These are phyloP conservation scores for Trypoxylon attenuatum DNA, from an alignment of 2,888 invertebrate species.

Conservation along the genomic window DNA sequence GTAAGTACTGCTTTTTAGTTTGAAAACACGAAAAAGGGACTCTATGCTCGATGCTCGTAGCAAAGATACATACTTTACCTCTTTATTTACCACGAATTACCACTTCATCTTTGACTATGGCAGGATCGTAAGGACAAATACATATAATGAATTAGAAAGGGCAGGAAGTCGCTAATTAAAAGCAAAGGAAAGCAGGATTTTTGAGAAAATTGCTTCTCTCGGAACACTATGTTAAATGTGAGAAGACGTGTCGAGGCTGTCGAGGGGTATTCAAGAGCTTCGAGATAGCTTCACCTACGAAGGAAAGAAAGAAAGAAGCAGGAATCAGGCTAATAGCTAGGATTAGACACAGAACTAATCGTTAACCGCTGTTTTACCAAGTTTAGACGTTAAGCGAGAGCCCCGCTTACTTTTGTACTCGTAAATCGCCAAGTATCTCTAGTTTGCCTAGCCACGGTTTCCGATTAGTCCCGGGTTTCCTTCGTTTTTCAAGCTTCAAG, in stretches of 20 bases:
- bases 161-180: background rate
- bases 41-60: too few species aligned
- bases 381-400: constrained; percentile 49
- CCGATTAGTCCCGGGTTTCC: constrained; percentile 48
- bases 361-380: constrained; percentile 27
- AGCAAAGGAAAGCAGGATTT: background rate
- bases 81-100: too few species aligned
- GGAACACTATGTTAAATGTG: background rate
- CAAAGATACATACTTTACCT: too few species aligned
- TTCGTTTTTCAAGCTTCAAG: too few species aligned
- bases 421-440: constrained; percentile 9
- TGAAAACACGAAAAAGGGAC: too few species aligned
- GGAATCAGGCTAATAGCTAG: constrained; percentile 7
- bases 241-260: background rate
- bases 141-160: background rate
- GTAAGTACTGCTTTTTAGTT: too few species aligned
- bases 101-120: too few species aligned
- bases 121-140: too few species aligned
- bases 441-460: constrained; percentile 47
- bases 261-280: background rate
- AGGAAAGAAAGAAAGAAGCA: background rate
- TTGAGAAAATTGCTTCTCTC: background rate
- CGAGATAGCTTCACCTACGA: background rate
- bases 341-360: constrained; percentile 21
- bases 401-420: constrained; percentile 48